These are phyloP conservation scores for Clinocottus analis DNA, from an alignment of 2,113 vertebrate species.

Conservation along the genomic window DNA sequence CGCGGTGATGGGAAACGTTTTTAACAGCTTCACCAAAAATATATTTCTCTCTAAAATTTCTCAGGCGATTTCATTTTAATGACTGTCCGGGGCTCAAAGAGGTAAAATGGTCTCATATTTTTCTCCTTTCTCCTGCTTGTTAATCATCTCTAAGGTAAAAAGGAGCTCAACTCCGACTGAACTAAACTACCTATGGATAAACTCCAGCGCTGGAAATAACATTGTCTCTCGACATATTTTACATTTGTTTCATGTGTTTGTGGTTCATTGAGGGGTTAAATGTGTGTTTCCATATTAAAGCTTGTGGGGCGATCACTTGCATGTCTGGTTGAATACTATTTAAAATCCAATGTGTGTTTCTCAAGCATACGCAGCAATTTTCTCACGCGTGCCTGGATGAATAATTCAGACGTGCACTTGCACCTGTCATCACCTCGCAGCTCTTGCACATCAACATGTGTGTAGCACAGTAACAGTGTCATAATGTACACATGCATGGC, in stretches of 20 bases:
- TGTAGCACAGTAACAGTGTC: neutral
- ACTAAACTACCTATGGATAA: neutral
- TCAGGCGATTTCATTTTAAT: neutral
- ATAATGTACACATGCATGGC: slow-evolving; percentile 5
- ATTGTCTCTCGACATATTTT: neutral
- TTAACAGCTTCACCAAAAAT: neutral
- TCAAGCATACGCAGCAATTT: neutral
- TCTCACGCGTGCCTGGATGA: neutral
- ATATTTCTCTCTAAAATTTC: neutral
- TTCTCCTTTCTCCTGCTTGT: neutral
- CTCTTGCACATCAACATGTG: neutral
- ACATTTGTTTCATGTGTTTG: neutral
- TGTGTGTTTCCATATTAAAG: neutral
- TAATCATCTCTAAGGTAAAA: neutral
- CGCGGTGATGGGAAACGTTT: no score
- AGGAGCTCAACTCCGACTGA: neutral
- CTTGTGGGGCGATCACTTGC: neutral
- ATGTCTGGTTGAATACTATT: neutral
- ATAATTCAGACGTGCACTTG: neutral
- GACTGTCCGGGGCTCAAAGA: neutral
- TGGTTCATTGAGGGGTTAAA: neutral
- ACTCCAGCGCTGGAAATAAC: neutral
- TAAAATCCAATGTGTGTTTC: neutral
- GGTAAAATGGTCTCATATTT: neutral
- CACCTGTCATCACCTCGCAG: neutral